Evolutionary conservation across 2,888 invertebrate genomes (phyloP), one percentile per base, ranked within the genome.

Genomic region (Microctonus brassicae): DNA sequence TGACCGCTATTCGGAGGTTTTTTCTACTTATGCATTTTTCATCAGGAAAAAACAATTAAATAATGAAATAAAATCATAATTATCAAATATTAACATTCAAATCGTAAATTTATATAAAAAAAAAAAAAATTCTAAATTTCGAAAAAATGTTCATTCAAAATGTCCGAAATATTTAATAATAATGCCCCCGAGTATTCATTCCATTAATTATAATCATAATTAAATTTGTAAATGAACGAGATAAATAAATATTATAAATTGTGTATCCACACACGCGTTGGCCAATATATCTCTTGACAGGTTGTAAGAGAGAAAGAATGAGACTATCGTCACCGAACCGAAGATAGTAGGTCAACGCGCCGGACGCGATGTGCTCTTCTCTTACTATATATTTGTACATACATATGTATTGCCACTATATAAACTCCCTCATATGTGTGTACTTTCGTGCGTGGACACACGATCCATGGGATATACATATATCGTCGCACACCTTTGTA

Each of bases 281-380:
- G 64, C 22, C 33, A 52, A 26, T 42, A 52, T 53, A 52, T 58
- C 53, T 63, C 42, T 47, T 61, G 60, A 52, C 26, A 67, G 36
- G 53, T 66, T 52, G 26, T 20, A 20, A 68, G 68, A 68, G 63
- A 67, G 55, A 67, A 47, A 67, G 47, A 65, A 60, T 52, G 52
- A 61, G 66, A 55, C 62, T 57, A 58, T 63, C 53, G 79, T 80
- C 83, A 85, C 75, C 84, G 84, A 82, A 85, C 80, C 85, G 85
- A 83, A 82, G 85, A 86, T 86, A 85, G 86, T 87, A 84, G 87
- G 87, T 86, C 87, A 86, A 80, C 80, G 82, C 86, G 86, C 84
- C 87, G 86, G 87, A 87, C 86, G 86, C 86, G 84, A 84, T 79
- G 74, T 85, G 85, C 81, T 79, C 79, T 72, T 77, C 24, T 55